These are phyloP conservation scores for Apostichopus leukothele DNA, from an alignment of 53 echinoderm and acorn worm species.

Conservation along the genomic window DNA sequence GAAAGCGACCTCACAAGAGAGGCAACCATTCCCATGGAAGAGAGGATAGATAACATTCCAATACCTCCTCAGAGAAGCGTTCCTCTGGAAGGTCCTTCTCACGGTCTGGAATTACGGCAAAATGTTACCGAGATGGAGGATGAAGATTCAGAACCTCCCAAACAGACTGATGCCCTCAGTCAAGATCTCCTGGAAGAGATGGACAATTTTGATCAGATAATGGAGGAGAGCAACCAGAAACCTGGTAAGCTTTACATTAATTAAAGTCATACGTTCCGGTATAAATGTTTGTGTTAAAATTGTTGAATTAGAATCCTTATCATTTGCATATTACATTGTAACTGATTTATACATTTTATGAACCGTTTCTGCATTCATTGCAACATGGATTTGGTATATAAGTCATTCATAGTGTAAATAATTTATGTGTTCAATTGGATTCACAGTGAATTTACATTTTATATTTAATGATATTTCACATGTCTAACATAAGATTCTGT, in stretches of 20 bases:
- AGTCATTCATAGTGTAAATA: too few relatives aligned
- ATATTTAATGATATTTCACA: too few relatives aligned
- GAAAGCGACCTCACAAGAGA: background rate
- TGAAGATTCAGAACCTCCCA: background rate
- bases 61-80: background rate
- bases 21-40: background rate
- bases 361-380: too few relatives aligned
- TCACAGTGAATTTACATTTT: too few relatives aligned
- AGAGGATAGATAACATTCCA: background rate
- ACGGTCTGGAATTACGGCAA: background rate
- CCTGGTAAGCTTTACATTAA: background rate
- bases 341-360: too few relatives aligned
- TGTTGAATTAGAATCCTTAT: too few relatives aligned
- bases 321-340: too few relatives aligned
- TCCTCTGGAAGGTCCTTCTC: background rate
- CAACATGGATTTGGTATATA: too few relatives aligned
- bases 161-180: background rate
- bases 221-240: conserved; percentile 54
- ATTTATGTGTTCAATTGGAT: too few relatives aligned
- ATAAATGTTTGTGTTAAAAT: background rate
- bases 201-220: conserved; percentile 71
- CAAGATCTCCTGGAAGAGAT: conserved; percentile 64
- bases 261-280: background rate
- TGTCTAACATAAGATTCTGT: too few relatives aligned
- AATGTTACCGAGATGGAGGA: background rate